phyloP scores from a whole-genome alignment of 2,888 invertebrate species.

The Amiota communis region DNA sequence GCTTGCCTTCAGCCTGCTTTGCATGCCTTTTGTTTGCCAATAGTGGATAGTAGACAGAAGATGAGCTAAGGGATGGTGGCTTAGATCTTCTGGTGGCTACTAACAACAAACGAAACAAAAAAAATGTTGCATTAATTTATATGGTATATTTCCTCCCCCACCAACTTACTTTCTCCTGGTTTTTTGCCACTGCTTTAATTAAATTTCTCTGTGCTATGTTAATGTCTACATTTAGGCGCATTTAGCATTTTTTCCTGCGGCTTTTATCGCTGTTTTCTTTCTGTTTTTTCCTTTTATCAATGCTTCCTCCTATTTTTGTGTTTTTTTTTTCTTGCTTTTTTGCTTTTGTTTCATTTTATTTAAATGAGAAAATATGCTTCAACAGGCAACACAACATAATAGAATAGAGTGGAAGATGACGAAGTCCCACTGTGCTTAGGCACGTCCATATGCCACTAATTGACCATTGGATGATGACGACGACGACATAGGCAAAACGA shows the following conservation, averaged over 20 bases:
- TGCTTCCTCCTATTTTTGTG: neutral
- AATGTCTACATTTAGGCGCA: constrained; percentile 61
- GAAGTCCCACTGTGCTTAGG: neutral
- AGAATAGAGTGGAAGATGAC: too few species aligned
- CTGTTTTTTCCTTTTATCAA: neutral
- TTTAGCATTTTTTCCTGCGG: constrained; percentile 50
- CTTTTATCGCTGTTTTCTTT: neutral
- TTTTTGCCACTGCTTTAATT: constrained; percentile 56
- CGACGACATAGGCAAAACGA: neutral
- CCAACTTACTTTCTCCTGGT: constrained; percentile 10
- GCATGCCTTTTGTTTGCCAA: constrained; percentile 17
- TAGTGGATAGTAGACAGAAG: too few species aligned
- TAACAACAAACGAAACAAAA: constrained; percentile 6
- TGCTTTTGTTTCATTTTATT: neutral
- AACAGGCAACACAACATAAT: constrained; percentile 30
- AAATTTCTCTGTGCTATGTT: constrained; percentile 59
- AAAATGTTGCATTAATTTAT: constrained; percentile 43
- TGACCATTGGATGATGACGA: constrained; percentile 9
- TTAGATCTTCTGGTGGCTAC: too few species aligned
- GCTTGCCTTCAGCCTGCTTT: constrained; percentile 23
- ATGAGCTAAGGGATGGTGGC: too few species aligned
- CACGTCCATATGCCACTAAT: constrained; percentile 15
- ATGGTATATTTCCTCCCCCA: constrained; percentile 31
- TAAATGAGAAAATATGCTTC: constrained; percentile 27
- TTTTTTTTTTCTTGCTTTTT: constrained; percentile 8